Evolutionary conservation across 2,113 vertebrate species (phyloP), one percentile per base, ranked within the genome.

Genomic region (Plestiodon gilberti): DNA sequence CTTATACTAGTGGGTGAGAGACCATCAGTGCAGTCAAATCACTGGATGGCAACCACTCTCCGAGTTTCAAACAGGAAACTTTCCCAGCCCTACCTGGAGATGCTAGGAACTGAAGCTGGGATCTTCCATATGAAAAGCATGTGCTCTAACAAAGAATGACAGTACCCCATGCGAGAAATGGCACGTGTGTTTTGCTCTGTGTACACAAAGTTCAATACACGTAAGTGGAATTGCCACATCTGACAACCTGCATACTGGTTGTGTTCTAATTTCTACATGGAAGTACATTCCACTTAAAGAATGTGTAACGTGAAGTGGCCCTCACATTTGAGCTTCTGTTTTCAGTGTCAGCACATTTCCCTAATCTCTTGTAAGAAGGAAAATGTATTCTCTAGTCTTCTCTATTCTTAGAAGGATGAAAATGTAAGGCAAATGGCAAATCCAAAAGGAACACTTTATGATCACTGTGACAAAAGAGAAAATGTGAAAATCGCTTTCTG

Each of bases 301-400:
- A 59, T 59, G 38, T 71, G 38, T 62, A 75, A 43, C 74, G 33
- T 33, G 20, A 61, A 61, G 4, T 43, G 71, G n/a, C 40, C 74
- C 62, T 67, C 59, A 81, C 88, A 79, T 59, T 69, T 91, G 70
- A 73, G 70, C 6, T 67, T 90, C 89, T 85, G 80, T 82, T 79
- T 48, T 48, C 43, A 48, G 4, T 48, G 80, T 83, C 48, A 73
- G 62, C 55, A 87, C 70, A 38, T 13, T 82, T 88, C 78, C 48
- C 64, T 55, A n/a, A 15, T 28, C 20, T 73, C 35, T 74, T 61
- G 25, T 77, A 77, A 84, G 61, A n/a, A 67, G 73, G 85, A 86
- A 75, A 57, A 57, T 57, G 55, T 57, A 57, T 57, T 17, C 55
- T 57, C 6, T 57, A 17, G 5, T 57, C 11, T 57, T 57, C 17